Evolutionary conservation across 2,888 invertebrate species (phyloP).

Genomic region (Synanthedon myopaeformis): DNA sequence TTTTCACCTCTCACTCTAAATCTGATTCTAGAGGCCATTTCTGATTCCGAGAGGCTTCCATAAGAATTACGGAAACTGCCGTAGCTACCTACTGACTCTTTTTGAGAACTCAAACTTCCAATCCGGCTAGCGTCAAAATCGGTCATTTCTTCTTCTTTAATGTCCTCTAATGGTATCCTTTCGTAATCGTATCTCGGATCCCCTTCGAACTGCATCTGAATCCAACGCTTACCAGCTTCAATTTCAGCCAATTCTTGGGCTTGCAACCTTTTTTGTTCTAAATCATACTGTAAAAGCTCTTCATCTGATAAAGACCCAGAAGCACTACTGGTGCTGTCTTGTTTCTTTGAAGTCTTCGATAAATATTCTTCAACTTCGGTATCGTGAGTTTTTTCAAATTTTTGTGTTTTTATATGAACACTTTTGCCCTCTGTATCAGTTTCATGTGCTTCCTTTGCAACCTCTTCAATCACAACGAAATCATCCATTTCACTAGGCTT

Average conservation of each 20-base stretch:
- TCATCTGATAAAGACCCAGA: conserved; percentile 72
- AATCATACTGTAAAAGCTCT: conserved; percentile 74
- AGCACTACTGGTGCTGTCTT: conserved; percentile 69
- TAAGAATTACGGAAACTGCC: conserved; percentile 90
- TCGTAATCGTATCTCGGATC: conserved; percentile 84
- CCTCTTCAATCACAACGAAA: conserved; percentile 89
- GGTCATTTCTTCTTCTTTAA: conserved; percentile 91
- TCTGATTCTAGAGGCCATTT: conserved; percentile 84
- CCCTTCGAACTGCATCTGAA: conserved; percentile 89
- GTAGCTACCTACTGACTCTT: conserved; percentile 81
- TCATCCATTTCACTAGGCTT: conserved; percentile 89
- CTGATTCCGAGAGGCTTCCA: conserved; percentile 93
- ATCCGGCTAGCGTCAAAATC: conserved; percentile 85
- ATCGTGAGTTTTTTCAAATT: conserved; percentile 72
- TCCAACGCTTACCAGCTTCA: conserved; percentile 87
- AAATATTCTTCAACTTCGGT: conserved; percentile 79
- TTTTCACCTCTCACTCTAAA: conserved; percentile 88
- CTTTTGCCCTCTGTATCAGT: conserved; percentile 86
- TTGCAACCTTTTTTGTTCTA: conserved; percentile 71
- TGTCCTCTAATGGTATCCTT: conserved; percentile 87
- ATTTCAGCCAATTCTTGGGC: conserved; percentile 66
- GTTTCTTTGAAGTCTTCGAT: conserved; percentile 76
- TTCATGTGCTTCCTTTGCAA: conserved; percentile 87
- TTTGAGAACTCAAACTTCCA: conserved; percentile 82
- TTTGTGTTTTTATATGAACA: conserved; percentile 72